Percentiles rank a stretch among this genome's conserved stretches.
Conservation (phyloP, 2,797 vertebrate species). For the Amazona ochrocephala region DNA sequence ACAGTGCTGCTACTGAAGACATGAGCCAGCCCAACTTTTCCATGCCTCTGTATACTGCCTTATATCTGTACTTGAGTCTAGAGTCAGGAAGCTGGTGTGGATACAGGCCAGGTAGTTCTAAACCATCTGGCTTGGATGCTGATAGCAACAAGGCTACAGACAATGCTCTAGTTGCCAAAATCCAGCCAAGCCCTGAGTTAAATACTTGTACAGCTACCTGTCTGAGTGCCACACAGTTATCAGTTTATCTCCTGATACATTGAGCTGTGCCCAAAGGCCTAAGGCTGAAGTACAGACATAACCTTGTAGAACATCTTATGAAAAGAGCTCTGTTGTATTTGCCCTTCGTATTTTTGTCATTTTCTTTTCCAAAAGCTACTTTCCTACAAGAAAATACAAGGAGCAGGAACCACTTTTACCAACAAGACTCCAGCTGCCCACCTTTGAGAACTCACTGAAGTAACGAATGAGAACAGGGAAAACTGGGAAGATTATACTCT, state of each 20-base stretch:
- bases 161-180: background rate
- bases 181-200: background rate
- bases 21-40: background rate
- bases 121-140: background rate
- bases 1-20: background rate
- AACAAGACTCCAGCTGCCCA: background rate
- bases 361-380: background rate
- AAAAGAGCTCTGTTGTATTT: background rate
- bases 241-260: background rate
- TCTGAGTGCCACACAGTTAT: background rate
- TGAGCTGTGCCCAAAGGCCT: background rate
- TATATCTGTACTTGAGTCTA: background rate
- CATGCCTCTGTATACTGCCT: no score
- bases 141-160: background rate
- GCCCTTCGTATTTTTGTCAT: rapidly evolving
- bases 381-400: background rate
- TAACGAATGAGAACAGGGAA: background rate
- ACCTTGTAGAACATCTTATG: background rate
- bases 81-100: background rate
- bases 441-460: background rate
- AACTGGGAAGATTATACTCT: background rate
- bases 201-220: background rate
- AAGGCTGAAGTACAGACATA: background rate
- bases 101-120: background rate
- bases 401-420: background rate